Conservation (phyloP, 2,888 invertebrate species). For the Notodonta ziczac region DNA sequence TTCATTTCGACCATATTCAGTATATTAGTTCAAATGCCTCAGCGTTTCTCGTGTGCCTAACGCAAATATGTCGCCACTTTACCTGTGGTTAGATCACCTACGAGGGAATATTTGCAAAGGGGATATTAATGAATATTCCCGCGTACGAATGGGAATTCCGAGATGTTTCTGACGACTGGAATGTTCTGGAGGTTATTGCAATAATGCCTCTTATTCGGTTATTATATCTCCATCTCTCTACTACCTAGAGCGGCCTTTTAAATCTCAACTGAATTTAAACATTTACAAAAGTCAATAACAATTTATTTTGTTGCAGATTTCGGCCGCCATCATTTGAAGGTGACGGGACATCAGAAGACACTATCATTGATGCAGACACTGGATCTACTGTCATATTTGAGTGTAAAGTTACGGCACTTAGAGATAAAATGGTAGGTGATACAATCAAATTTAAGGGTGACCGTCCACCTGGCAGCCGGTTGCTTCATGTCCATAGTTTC, state of each 20-base stretch:
- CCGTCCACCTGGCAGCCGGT: too few species aligned
- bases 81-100: background rate
- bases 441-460: background rate
- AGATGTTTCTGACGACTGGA: background rate
- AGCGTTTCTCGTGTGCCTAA: background rate
- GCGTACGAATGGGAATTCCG: background rate
- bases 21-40: too few species aligned
- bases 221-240: too few species aligned
- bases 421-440: constrained; percentile 76
- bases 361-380: constrained; percentile 72
- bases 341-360: constrained; percentile 61
- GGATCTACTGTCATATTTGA: constrained; percentile 80
- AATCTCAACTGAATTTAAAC: too few species aligned
- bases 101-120: background rate
- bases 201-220: too few species aligned
- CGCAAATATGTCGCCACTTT: background rate
- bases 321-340: constrained; percentile 77
- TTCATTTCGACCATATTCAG: too few species aligned
- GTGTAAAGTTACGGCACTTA: constrained; percentile 76
- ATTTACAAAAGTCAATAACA: too few species aligned
- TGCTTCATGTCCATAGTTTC: too few species aligned
- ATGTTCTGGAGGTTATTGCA: background rate
- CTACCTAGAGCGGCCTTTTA: too few species aligned
- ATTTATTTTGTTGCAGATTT: constrained; percentile 59
- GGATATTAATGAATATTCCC: constrained; percentile 2